These are phyloP conservation scores for Clarias fuscus DNA, from an alignment of 2,797 vertebrate genomes.

Conservation along the genomic window DNA sequence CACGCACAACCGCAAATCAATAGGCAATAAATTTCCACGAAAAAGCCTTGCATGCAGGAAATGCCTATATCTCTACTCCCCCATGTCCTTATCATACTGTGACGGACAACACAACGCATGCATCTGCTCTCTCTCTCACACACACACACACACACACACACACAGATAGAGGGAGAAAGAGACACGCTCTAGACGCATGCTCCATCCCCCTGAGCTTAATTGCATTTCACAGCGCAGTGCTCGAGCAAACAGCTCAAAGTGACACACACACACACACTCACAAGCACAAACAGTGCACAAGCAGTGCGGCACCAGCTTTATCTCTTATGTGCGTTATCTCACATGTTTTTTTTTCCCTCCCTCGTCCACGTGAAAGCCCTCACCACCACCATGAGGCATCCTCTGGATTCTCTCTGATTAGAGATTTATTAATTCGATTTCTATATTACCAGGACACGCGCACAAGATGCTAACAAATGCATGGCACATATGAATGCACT, in stretches of 20 bases:
- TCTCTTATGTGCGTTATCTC: not conserved
- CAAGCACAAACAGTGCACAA: conserved; percentile 40
- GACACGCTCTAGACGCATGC: conserved; percentile 28
- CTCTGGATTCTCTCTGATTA: conserved; percentile 10
- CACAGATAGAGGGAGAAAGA: not conserved
- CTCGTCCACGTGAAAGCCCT: conserved; percentile 40
- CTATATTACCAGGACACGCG: not conserved
- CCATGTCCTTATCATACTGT: not conserved
- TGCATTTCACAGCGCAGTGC: conserved; percentile 59
- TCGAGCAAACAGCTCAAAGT: conserved; percentile 52
- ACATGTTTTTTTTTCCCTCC: not conserved
- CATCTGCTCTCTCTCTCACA: conserved; percentile 18
- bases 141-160: not conserved
- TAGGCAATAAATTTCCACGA: not conserved
- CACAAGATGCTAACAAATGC: not conserved
- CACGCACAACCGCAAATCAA: conserved; percentile 17
- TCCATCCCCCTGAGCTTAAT: conserved; percentile 50
- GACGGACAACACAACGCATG: not conserved
- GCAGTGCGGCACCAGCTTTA: conserved; percentile 32
- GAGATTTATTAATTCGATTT: not conserved
- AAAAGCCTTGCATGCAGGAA: conserved; percentile 18
- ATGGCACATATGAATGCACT: not conserved
- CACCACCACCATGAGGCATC: conserved; percentile 5
- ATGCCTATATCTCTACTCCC: not conserved
- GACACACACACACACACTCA: conserved; percentile 48